Evolutionary conservation across 1,140 invertebrate species (phyloP).

Genomic region (Drosophila subobscura): DNA sequence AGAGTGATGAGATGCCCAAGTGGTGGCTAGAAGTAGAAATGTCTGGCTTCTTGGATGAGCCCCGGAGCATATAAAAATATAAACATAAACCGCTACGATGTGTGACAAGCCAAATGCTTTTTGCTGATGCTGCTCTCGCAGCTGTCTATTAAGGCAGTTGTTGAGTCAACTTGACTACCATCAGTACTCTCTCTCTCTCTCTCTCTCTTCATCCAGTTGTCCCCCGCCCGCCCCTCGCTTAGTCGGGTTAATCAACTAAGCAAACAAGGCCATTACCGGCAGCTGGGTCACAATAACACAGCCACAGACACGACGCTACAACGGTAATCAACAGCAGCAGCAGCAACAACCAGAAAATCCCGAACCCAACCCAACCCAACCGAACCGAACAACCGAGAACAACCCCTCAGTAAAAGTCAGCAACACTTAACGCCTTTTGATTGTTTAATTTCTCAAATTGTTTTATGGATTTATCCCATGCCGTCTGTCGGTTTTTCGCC

Average conservation of each 20-base stretch:
- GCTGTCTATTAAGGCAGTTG: background rate
- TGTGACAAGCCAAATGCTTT: conserved; percentile 40
- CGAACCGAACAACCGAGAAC: background rate
- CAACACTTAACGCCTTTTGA: conserved; percentile 81
- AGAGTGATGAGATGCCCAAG: too few relatives aligned
- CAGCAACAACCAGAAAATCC: conserved; percentile 14
- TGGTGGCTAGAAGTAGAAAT: conserved; percentile 1
- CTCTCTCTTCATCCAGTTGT: background rate
- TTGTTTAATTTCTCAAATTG: conserved; percentile 83
- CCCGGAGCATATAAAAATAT: conserved; percentile 25
- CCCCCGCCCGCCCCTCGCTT: conserved; percentile 1
- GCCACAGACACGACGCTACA: conserved; percentile 31
- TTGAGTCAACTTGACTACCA: conserved; percentile 10
- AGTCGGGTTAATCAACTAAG: conserved; percentile 71
- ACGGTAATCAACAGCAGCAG: conserved; percentile 7
- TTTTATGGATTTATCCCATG: conserved; percentile 78
- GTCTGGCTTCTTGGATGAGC: background rate
- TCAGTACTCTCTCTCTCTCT: background rate
- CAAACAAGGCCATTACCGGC: conserved; percentile 53
- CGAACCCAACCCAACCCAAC: background rate
- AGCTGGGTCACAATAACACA: conserved; percentile 53
- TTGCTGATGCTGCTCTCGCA: conserved; percentile 1
- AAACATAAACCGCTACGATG: conserved; percentile 46
- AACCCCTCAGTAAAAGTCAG: conserved; percentile 62
- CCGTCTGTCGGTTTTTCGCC: background rate